These are phyloP conservation scores for Cynaeus angustus DNA, from an alignment of 2,888 invertebrate genomes.

Conservation along the genomic window DNA sequence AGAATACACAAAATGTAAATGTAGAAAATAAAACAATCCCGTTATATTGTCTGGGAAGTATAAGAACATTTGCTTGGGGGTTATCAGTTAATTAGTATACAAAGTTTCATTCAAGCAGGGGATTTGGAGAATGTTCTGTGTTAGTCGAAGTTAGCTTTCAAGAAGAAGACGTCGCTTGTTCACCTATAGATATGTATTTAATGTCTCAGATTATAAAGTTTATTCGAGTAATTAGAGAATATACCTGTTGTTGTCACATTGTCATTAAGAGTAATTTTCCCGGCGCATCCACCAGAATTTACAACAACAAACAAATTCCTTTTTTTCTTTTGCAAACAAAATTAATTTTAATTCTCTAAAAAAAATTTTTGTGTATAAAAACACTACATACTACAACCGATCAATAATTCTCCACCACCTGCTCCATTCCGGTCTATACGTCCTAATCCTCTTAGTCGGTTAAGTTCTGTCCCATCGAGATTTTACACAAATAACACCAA, in stretches of 20 bases:
- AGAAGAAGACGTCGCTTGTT: not conserved
- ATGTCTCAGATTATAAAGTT: too few species aligned
- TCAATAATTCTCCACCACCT: not conserved
- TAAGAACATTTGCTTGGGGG: constrained; percentile 7
- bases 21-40: constrained; percentile 20
- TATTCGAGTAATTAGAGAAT: too few species aligned
- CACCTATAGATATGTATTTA: not conserved
- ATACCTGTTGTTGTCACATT: too few species aligned
- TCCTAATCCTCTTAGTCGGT: constrained; percentile 13
- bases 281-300: too few species aligned
- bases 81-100: constrained; percentile 31
- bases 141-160: not conserved
- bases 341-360: too few species aligned
- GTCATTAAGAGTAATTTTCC: too few species aligned
- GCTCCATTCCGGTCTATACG: not conserved
- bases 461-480: constrained; percentile 1
- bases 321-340: too few species aligned
- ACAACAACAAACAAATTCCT: too few species aligned
- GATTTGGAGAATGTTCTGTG: constrained; percentile 11
- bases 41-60: not conserved
- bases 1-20: not conserved
- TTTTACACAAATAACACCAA: not conserved
- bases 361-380: too few species aligned
- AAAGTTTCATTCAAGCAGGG: constrained; percentile 22
- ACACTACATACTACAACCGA: too few species aligned